A percentile compares a stretch with the other conserved stretches of the same genome.
Conservation (phyloP, 2,113 vertebrate genomes). For the Gymnarchus niloticus region DNA sequence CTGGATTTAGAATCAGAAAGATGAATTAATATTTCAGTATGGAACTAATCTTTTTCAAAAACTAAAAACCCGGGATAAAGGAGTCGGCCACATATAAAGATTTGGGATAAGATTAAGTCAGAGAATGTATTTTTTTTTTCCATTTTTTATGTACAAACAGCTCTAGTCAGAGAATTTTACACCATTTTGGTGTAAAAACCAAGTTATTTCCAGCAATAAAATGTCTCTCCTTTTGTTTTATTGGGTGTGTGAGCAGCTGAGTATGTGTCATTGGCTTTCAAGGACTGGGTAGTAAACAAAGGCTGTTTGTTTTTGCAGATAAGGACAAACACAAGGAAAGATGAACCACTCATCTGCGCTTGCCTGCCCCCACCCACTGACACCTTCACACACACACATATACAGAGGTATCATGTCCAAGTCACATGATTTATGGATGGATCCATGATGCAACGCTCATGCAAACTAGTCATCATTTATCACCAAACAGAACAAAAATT, state of each 20-base stretch:
- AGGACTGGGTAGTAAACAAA: background rate
- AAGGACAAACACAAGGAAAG: background rate
- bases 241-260: background rate
- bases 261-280: background rate
- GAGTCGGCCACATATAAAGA: conserved; percentile 23
- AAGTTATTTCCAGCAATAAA: conserved; percentile 23
- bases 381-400: background rate
- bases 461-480: conserved; percentile 10
- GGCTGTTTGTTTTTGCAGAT: background rate
- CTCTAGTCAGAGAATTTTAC: conserved; percentile 36
- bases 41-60: conserved; percentile 46
- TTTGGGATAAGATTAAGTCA: background rate
- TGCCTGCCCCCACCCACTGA: background rate
- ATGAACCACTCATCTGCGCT: background rate
- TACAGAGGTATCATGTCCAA: background rate
- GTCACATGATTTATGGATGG: background rate
- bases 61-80: conserved; percentile 35
- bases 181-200: conserved; percentile 9
- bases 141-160: conserved; percentile 47
- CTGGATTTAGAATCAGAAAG: conserved; percentile 51
- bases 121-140: conserved; percentile 38
- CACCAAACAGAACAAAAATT: background rate
- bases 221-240: background rate
- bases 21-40: conserved; percentile 49
- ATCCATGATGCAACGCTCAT: conserved; percentile 17